A percentile compares a stretch with the other conserved stretches of the same genome.
phyloP scores from a whole-genome alignment of 2,113 vertebrate genomes.

The Monopterus albus region DNA sequence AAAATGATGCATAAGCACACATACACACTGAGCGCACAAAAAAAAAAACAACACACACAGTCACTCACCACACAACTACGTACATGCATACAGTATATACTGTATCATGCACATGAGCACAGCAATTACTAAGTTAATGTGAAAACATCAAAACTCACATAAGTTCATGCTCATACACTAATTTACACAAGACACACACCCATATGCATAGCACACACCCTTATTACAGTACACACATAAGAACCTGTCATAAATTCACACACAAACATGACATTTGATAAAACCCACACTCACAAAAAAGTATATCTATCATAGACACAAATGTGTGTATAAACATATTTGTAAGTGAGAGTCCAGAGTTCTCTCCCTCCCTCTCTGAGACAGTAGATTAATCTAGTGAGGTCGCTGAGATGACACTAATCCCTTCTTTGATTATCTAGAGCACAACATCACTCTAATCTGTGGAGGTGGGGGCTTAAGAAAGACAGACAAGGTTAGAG shows the following conservation, averaged over 20 bases:
- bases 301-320: neutral
- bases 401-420: conserved; percentile 80
- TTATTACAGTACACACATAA: neutral
- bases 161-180: neutral
- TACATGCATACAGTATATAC: no score
- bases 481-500: conserved; percentile 66
- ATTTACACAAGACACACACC: no score
- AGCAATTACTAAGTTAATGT: no score
- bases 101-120: no score
- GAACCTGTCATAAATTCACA: neutral
- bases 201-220: conserved; percentile 1
- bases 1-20: neutral
- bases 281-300: neutral
- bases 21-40: neutral
- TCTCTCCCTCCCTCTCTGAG: no score
- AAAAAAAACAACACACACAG: no score
- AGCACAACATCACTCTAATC: conserved; percentile 81
- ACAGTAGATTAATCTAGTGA: conserved; percentile 72
- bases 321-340: conserved; percentile 5
- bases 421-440: conserved; percentile 79
- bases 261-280: neutral
- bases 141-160: neutral
- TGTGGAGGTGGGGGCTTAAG: conserved; percentile 58
- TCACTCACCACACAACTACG: no score
- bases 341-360: conserved; percentile 1